Conservation (phyloP, 2,888 invertebrate genomes). For the Oxycera nigricornis region DNA sequence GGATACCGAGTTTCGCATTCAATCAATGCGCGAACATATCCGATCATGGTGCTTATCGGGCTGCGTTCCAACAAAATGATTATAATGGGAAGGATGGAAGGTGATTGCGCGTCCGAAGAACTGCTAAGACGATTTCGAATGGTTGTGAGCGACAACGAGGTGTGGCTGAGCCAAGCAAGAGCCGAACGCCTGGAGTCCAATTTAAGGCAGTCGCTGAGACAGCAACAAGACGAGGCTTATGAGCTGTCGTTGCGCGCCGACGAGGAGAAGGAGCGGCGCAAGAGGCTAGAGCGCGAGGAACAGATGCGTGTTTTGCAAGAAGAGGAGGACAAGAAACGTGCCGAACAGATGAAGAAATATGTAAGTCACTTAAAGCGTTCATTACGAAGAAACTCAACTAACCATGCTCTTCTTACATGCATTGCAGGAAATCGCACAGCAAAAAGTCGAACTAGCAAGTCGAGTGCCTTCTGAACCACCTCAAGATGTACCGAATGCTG, state of each 20-base stretch:
- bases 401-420: neutral
- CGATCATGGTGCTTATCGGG: slow-evolving; percentile 89
- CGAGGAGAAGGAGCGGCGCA: slow-evolving; percentile 88
- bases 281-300: slow-evolving; percentile 68
- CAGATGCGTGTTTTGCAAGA: slow-evolving; percentile 63
- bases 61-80: slow-evolving; percentile 92
- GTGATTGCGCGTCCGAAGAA: slow-evolving; percentile 75
- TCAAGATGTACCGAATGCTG: slow-evolving; percentile 70
- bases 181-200: slow-evolving; percentile 85
- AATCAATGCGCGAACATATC: slow-evolving; percentile 81
- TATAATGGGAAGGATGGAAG: slow-evolving; percentile 89
- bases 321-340: slow-evolving; percentile 63
- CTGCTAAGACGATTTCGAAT: slow-evolving; percentile 75
- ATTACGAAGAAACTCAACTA: neutral
- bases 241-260: slow-evolving; percentile 89
- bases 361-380: too few relatives aligned
- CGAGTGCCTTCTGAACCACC: slow-evolving; percentile 80
- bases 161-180: slow-evolving; percentile 83
- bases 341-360: slow-evolving; percentile 64
- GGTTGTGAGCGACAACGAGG: slow-evolving; percentile 85
- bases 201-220: slow-evolving; percentile 83
- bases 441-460: slow-evolving; percentile 71
- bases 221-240: slow-evolving; percentile 94
- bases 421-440: slow-evolving; percentile 68
- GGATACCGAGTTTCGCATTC: slow-evolving; percentile 92